These are phyloP conservation scores for Leucophenga maculata DNA, from an alignment of 2,888 invertebrate genomes.

Conservation along the genomic window DNA sequence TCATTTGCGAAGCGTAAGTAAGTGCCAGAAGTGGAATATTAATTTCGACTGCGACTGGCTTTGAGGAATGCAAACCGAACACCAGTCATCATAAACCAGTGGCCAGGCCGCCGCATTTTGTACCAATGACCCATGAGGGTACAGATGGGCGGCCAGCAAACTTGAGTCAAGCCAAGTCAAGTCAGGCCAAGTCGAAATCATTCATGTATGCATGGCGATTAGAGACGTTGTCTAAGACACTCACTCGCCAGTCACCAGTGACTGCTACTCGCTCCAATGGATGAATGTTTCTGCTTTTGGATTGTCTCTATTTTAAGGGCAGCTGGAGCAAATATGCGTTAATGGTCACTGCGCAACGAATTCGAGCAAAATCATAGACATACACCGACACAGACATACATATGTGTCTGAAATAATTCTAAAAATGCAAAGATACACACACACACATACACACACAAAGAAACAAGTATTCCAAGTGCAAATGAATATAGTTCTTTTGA, in stretches of 20 bases:
- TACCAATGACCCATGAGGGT: constrained; percentile 32
- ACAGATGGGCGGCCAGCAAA: constrained; percentile 41
- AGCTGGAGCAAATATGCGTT: constrained; percentile 51
- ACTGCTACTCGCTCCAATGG: constrained; percentile 14
- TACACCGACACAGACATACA: neutral
- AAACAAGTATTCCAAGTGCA: constrained; percentile 36
- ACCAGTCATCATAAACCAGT: constrained; percentile 27
- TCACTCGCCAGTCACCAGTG: neutral
- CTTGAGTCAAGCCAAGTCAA: constrained; percentile 1
- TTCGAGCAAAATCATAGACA: neutral
- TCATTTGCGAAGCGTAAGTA: constrained; percentile 61
- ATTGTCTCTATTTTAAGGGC: neutral
- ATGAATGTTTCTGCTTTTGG: neutral
- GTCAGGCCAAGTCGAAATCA: constrained; percentile 18
- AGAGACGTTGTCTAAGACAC: constrained; percentile 45
- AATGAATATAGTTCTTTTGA: constrained; percentile 11
- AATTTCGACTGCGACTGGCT: constrained; percentile 53
- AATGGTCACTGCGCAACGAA: constrained; percentile 59
- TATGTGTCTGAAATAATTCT: constrained; percentile 25
- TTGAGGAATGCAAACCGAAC: constrained; percentile 28
- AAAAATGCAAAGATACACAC: constrained; percentile 3
- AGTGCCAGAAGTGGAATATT: constrained; percentile 66
- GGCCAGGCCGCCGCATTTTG: neutral
- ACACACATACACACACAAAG: constrained; percentile 17
- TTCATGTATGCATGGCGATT: constrained; percentile 26